These are phyloP conservation scores for Alitta virens DNA, from an alignment of 2,888 invertebrate genomes.

Conservation along the genomic window DNA sequence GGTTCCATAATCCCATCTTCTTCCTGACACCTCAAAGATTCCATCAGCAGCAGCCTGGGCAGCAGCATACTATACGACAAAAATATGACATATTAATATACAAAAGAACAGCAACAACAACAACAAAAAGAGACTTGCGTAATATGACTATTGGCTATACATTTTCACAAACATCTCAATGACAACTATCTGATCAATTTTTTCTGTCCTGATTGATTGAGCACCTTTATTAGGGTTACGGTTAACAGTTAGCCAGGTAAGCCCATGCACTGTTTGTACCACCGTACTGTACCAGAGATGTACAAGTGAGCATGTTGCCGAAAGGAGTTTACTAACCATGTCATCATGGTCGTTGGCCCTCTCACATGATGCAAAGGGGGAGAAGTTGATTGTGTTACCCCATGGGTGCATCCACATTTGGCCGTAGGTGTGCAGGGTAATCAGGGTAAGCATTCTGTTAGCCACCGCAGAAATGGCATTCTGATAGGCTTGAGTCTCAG, in stretches of 20 bases:
- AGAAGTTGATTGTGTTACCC: slow-evolving; percentile 11
- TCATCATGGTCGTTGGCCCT: slow-evolving; percentile 15
- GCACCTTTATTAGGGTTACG: no score
- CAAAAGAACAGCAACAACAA: no score
- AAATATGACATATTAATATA: no score
- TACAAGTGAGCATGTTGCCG: not conserved
- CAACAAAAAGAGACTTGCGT: no score
- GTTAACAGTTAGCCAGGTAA: not conserved
- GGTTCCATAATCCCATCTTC: not conserved
- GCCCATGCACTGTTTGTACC: no score
- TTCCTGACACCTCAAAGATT: not conserved
- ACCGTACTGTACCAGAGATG: not conserved
- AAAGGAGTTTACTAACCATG: slow-evolving; percentile 1
- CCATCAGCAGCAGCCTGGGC: not conserved
- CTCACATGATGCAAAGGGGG: not conserved
- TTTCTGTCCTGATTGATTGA: no score
- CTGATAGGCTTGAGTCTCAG: not conserved
- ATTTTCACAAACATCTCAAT: no score
- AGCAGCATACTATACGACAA: no score
- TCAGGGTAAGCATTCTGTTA: not conserved
- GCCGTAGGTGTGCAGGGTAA: slow-evolving; percentile 12
- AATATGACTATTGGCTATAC: no score
- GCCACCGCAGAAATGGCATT: not conserved
- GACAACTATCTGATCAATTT: no score
- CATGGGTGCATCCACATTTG: slow-evolving; percentile 18